Evolutionary conservation across 2,888 invertebrate species (phyloP), one percentile per base, ranked within the genome.

Genomic region (Chrysolina haemoptera): DNA sequence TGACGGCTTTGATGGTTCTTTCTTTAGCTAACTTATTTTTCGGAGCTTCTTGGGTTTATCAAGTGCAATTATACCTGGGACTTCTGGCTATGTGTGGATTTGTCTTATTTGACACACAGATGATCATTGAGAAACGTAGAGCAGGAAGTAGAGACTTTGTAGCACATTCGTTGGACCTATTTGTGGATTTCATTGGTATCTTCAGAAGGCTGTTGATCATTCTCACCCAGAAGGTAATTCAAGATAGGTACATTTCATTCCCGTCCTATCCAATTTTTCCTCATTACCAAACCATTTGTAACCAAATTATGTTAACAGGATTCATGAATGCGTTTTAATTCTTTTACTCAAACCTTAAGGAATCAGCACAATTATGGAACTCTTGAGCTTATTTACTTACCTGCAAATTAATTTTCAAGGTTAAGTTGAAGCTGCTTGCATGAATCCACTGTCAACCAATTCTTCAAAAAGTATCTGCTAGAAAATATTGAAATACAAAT

Each of bases 41-140:
- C 87, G 94, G 94, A 81, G 97, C 97, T 41, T 89, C 91, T 65
- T 89, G 96, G 82, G 87, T 98, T 70, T 88, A 88, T 76, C 88
- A 98, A 93, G 88, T 92, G 76, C 95, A 97, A 84, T 89, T 98
- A 68, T 98, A 98, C 87, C 88, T 96, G 80, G 98, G 98, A 76
- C 90, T 99, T 68, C 90, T 94, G 81, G 90, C 97, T 62, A 97
- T 98, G 95, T 98, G 97, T 86, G 97, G 94, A 73, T 99, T 98
- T 88, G 94, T 99, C 14, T 90, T 99, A 78, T 99, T 96, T 85
- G 99, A 99, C 88, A 99, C 99, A n/a, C 98, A 98, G 89, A 89
- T 96, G 80, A 98, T 98, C 81, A 94, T 98, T 83, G 98, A 98
- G 88, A 98, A 98, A 88, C 93, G 94, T 81, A 92, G 96, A 78